Base-by-base conservation (phyloP, 2,113 vertebrate species). In the Nycticorax nycticorax region DNA sequence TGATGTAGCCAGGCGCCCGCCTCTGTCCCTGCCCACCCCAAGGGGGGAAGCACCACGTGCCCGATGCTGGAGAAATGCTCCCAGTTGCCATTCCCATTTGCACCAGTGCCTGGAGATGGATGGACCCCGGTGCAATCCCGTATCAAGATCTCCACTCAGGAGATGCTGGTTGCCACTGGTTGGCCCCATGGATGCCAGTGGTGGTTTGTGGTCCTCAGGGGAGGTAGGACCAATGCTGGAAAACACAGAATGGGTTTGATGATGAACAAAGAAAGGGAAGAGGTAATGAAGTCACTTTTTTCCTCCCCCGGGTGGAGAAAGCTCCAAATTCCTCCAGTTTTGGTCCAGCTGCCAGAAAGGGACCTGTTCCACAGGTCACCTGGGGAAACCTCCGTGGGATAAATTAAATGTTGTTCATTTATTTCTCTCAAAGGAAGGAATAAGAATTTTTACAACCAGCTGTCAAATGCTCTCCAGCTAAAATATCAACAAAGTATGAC, bases 381-480 rank as follows among this genome's bases (percentile, higher is more conserved):
- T 81, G 56, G 71, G 72, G 80, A 96, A 96, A 85, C 15, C 88
- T 93, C 64, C 3, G 2, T 22, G 74, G 94, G 68, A 95, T 63
- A 91, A 88, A 95, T 96, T 93, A 95, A 96, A 91, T 73, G 83
- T 64, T 93, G 75, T 79, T 95, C 82, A 93, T 93, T 85, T 90
- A 93, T 91, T 96, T 93, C 68, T 85, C 60, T 73, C 59, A 8
- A 86, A 77, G 87, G 50, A 90, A 43, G 53, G 87, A 84, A 72
- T 79, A 92, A 79, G 55, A 87, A 77, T 71, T 97, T 97, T 95
- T 94, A 96, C 47, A 96, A 91, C 64, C 73, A 73, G 92, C 95
- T 97, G 95, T 95, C 97, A 98, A 96, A 85, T 55, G 88, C 93
- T 93, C 88, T 24, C 74, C 96, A 91, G 93, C 92, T 96, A 94